These are phyloP conservation scores for Megalurothrips usitatus DNA, from an alignment of 2,888 invertebrate species.

Conservation along the genomic window DNA sequence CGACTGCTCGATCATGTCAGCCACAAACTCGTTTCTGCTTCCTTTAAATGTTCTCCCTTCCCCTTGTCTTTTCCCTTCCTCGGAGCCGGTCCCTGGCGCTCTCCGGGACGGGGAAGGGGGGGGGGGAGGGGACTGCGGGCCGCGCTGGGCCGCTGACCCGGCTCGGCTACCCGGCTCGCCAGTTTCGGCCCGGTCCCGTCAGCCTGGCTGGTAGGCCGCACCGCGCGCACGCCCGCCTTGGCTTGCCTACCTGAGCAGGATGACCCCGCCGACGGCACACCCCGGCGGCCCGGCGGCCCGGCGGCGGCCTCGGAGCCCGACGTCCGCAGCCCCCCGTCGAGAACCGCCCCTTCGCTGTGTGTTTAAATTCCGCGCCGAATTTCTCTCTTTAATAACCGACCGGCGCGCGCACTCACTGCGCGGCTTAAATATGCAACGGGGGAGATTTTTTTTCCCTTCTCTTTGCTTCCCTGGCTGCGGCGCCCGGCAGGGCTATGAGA, in stretches of 20 bases:
- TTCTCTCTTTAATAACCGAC: no score
- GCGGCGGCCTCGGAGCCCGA: no score
- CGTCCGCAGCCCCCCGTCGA: no score
- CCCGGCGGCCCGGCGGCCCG: no score
- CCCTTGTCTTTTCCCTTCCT: slow-evolving; percentile 1
- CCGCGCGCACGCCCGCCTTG: neutral
- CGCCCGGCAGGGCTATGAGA: slow-evolving; percentile 1
- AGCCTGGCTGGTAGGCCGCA: neutral
- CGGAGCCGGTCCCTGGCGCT: neutral
- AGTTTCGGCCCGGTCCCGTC: neutral
- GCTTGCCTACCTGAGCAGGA: neutral
- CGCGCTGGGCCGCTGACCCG: neutral
- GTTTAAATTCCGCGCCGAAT: no score
- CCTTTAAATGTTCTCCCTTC: neutral
- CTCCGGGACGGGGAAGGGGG: neutral
- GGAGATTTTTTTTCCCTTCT: neutral
- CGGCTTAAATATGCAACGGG: neutral
- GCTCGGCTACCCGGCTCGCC: neutral
- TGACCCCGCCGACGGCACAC: no score
- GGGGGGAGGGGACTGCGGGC: neutral
- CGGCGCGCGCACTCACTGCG: neutral
- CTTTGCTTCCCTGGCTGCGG: neutral
- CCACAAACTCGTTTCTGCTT: neutral
- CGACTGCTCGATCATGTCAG: neutral
- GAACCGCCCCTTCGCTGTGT: no score